Base-by-base conservation (phyloP, 2,113 vertebrate species). In the Nestor notabilis region DNA sequence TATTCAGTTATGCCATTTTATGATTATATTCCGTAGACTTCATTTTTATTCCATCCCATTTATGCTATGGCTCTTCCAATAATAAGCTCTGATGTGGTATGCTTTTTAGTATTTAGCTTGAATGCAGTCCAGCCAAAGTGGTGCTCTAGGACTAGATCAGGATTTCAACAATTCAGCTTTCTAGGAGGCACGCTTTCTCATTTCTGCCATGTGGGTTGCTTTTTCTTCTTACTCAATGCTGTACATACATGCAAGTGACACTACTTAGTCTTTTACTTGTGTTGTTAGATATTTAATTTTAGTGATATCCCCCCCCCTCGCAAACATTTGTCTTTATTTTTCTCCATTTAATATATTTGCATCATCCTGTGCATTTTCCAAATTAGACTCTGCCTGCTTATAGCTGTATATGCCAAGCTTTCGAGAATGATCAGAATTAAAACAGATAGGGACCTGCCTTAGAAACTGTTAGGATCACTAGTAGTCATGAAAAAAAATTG, bases 251-350 rank as follows among this genome's bases (percentile, higher is more conserved):
- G 13, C 7, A 39, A 69, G 5, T 46, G 21, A 33, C 20, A 10
- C 6, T 64, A 13, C 68, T 65, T 69, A 50, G 24, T 63, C 15
- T 91, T 82, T 68, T 66, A 29, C 35, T 87, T 72, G 8, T 46
- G 61, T 55, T 55, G 15, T 76, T 37, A 24, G 28, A 29, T 49
- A 17, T 7, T 44, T 70, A 16, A 41, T 65, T 76, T 79, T 58
- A 53, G 14, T 91, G 17, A 17, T 84, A 68, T 11, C 8, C 0
- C 10, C 0, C 3, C 1, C 14, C 29, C 17, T 8, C 4, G 9
- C 15, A 66, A 47, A 12, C 6, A 5, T 17, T 39, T 80, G 7
- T 39, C 16, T 81, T 58, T 12, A n/a, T 47, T 53, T 12, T 10
- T 1, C 31, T 39, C 33, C 19, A 13, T 79, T 70, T 24, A 71